Percentiles rank a stretch among this genome's conserved stretches.
Conservation (phyloP, 2,797 vertebrate species). For the Oreochromis mossambicus region DNA sequence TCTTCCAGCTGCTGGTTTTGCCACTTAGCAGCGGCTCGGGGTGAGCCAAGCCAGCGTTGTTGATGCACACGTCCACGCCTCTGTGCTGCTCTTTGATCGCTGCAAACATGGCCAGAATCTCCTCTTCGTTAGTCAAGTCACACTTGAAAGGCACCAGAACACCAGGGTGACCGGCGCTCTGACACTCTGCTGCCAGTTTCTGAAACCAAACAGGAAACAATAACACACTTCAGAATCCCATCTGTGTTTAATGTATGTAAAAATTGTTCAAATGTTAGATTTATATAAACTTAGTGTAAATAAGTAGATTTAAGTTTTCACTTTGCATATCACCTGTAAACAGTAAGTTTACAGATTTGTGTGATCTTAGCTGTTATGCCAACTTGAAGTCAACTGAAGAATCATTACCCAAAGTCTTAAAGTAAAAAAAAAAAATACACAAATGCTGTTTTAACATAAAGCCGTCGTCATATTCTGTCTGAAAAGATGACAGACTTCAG, state of each 20-base stretch:
- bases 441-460: neutral
- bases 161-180: slow-evolving; percentile 76
- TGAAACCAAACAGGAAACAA: slow-evolving; percentile 30
- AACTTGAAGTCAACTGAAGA: neutral
- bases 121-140: slow-evolving; percentile 83
- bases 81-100: slow-evolving; percentile 80
- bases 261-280: neutral
- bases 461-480: neutral
- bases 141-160: slow-evolving; percentile 86
- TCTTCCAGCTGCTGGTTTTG: slow-evolving; percentile 81
- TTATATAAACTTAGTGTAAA: neutral
- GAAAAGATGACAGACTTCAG: neutral
- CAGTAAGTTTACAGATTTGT: slow-evolving; percentile 83
- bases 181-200: slow-evolving; percentile 84
- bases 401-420: neutral
- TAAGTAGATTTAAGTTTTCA: neutral
- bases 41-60: slow-evolving; percentile 85
- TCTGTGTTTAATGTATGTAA: neutral
- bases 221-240: neutral
- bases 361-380: slow-evolving; percentile 61
- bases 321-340: slow-evolving; percentile 67
- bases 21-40: slow-evolving; percentile 80
- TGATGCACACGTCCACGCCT: slow-evolving; percentile 89
- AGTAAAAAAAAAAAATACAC: neutral
- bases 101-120: slow-evolving; percentile 88